phyloP scores from a whole-genome alignment of 2,888 invertebrate genomes.

The Drepanosiphum platanoidis region DNA sequence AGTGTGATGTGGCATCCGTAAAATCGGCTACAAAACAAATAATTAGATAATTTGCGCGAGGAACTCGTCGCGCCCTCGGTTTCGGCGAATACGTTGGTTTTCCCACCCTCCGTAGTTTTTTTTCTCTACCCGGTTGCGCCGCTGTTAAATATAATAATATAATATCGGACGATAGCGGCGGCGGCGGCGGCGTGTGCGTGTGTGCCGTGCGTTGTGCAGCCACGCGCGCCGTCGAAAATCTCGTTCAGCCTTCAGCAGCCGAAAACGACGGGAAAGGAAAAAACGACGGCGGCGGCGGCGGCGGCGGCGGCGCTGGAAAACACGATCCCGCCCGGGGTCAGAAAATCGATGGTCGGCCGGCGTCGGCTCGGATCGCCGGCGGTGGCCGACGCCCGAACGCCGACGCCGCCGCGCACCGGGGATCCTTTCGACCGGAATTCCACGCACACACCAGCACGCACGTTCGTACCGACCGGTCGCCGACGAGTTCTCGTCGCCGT shows the following conservation, averaged over 20 bases:
- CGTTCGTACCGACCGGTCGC: conserved; percentile 36
- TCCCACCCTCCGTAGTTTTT: no score
- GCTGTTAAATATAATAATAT: background rate
- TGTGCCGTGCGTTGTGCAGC: conserved; percentile 15
- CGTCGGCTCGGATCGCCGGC: conserved; percentile 57
- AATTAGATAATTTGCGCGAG: no score
- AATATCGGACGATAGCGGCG: background rate
- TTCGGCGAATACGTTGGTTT: no score
- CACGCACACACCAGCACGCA: conserved; percentile 61
- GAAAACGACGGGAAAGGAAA: conserved; percentile 34
- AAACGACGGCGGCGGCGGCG: conserved; percentile 35
- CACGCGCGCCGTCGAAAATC: conserved; percentile 44
- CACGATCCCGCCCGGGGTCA: conserved; percentile 56
- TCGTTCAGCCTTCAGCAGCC: conserved; percentile 21
- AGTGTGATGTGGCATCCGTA: no score
- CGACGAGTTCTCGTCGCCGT: background rate
- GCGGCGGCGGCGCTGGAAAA: conserved; percentile 40
- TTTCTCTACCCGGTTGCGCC: no score
- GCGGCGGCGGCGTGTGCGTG: background rate
- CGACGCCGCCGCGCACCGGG: conserved; percentile 49
- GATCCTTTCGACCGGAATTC: conserved; percentile 62
- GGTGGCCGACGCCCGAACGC: conserved; percentile 60
- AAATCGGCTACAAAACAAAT: no score
- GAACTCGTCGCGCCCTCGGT: no score
- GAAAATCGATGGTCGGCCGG: conserved; percentile 60